phyloP scores from a whole-genome alignment of 2,797 vertebrate species.

The Chaetophractus vellerosus region DNA sequence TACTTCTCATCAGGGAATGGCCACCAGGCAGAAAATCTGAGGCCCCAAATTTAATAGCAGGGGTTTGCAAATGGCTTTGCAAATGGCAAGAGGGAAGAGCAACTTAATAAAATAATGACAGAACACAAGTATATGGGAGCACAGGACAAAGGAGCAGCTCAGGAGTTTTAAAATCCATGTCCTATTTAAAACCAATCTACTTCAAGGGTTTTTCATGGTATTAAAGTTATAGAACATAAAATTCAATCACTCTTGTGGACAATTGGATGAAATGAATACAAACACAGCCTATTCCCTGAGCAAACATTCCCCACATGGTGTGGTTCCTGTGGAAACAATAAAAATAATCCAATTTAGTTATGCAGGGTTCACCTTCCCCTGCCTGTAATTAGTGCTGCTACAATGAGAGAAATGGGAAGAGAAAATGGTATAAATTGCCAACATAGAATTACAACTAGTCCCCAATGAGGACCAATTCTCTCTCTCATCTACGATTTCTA shows the following conservation, averaged over 20 bases:
- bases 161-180: conserved; percentile 63
- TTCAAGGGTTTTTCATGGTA: conserved; percentile 47
- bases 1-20: not conserved
- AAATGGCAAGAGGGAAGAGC: not conserved
- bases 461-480: not conserved
- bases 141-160: not conserved
- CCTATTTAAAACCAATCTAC: conserved; percentile 51
- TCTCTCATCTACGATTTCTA: conserved; percentile 11
- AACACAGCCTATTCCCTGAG: conserved; percentile 60
- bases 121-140: not conserved
- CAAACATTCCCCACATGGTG: conserved; percentile 78
- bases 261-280: conserved; percentile 74
- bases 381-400: conserved; percentile 58
- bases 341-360: conserved; percentile 78
- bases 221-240: conserved; percentile 77
- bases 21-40: not conserved
- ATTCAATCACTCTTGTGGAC: conserved; percentile 71
- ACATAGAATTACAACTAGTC: not conserved
- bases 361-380: conserved; percentile 54
- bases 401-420: not conserved
- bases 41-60: not conserved
- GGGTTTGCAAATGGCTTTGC: not conserved
- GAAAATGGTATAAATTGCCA: not conserved
- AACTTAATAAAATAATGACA: conserved; percentile 31
- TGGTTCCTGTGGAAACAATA: conserved; percentile 80